These are phyloP conservation scores for Atherinosoma microstoma DNA, from an alignment of 2,797 vertebrate species.

Conservation along the genomic window DNA sequence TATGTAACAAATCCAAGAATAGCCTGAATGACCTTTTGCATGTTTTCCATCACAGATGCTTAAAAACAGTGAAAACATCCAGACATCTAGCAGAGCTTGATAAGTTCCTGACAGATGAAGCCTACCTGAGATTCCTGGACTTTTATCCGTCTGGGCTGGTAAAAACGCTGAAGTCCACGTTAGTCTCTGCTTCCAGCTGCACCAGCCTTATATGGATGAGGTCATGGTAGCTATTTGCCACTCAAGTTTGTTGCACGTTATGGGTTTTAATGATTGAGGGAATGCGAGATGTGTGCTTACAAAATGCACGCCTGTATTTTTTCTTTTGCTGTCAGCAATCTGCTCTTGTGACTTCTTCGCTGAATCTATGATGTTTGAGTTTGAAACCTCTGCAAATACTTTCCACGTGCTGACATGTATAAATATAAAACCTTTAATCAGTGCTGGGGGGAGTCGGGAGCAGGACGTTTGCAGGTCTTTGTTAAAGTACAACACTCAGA, in stretches of 20 bases:
- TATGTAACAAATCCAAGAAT: not conserved
- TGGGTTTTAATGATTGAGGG: slow-evolving; percentile 22
- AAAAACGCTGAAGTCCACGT: slow-evolving; percentile 41
- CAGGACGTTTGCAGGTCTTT: slow-evolving; percentile 13
- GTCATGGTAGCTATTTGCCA: slow-evolving; percentile 28
- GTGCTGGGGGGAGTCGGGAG: slow-evolving; percentile 28
- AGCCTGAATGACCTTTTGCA: not conserved
- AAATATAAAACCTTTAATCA: slow-evolving; percentile 24
- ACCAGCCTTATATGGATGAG: slow-evolving; percentile 64
- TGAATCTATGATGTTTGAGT: not conserved
- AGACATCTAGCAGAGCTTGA: not conserved
- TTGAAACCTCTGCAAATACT: not conserved
- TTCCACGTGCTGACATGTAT: not conserved
- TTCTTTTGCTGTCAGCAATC: slow-evolving; percentile 10
- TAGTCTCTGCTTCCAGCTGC: slow-evolving; percentile 39
- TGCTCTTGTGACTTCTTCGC: not conserved
- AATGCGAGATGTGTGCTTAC: slow-evolving; percentile 42
- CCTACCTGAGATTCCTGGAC: slow-evolving; percentile 29
- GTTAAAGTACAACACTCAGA: slow-evolving; percentile 12
- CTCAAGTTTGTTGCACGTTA: slow-evolving; percentile 23
- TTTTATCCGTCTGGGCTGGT: slow-evolving; percentile 57
- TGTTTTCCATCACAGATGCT: slow-evolving; percentile 6
- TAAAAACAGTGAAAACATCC: not conserved
- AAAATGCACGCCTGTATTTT: slow-evolving; percentile 23
- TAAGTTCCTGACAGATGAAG: slow-evolving; percentile 11